These are phyloP conservation scores for Cercocebus atys DNA, from an alignment of 2,113 vertebrate species.

Conservation along the genomic window DNA sequence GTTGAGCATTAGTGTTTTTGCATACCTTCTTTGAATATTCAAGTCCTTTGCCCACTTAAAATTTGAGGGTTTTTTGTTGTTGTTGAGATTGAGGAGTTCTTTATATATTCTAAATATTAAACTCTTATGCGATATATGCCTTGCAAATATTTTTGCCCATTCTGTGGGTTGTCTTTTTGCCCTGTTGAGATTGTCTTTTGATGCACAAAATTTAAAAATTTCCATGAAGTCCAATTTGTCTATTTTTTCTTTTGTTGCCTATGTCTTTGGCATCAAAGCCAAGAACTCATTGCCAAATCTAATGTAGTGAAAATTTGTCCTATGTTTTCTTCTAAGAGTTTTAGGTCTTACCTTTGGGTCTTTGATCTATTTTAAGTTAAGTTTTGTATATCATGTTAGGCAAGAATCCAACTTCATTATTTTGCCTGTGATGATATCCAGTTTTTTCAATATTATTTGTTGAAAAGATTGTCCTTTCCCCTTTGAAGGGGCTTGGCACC, in stretches of 20 bases:
- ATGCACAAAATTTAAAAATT: not conserved
- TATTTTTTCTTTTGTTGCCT: not conserved
- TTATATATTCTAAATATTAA: not conserved
- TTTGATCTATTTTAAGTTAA: not conserved
- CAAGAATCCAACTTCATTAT: not conserved
- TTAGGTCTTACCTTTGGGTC: not conserved
- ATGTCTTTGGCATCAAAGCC: not conserved
- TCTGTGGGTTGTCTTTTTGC: not conserved
- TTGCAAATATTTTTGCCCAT: not conserved
- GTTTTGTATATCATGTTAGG: not conserved
- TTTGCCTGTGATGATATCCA: not conserved
- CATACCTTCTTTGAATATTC: not conserved
- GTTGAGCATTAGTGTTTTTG: not conserved
- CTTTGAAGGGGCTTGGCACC: not conserved
- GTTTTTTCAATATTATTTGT: not conserved
- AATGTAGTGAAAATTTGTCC: not conserved
- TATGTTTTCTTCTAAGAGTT: not conserved
- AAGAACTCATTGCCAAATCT: not conserved
- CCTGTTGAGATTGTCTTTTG: not conserved
- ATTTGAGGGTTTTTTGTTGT: not conserved
- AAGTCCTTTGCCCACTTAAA: not conserved
- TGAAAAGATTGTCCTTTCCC: not conserved
- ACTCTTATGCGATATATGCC: not conserved
- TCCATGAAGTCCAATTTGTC: not conserved
- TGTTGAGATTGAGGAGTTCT: not conserved